Evolutionary conservation across 2,888 invertebrate species (phyloP), one percentile per base, ranked within the genome.

Genomic region (Meiosimyza decipiens): DNA sequence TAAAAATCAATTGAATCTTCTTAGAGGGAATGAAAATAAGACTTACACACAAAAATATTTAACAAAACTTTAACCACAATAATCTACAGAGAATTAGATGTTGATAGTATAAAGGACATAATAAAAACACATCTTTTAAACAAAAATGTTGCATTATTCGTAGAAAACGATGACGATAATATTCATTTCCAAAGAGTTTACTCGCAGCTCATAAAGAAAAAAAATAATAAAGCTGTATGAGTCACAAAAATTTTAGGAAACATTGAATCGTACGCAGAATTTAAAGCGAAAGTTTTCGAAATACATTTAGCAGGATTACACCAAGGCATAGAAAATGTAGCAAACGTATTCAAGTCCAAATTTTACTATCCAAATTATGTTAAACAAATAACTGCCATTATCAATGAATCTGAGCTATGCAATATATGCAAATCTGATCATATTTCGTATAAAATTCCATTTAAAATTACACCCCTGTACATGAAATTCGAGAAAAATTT

Each of bases 341-440:
- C 55, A 6, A 71, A 69, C 3, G n/a, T 47, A 50, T 74, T 74
- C 50, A 67, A 50, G 33, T 52, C 49, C 6, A 59, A 60, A 54
- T 72, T 71, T 40, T 74, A 73, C 62, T 75, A 73, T 6, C 73
- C 72, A 2, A 73, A 73, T n/a, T 77, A 74, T 51, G 51, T 73
- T 12, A 71, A 57, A 33, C 70, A 76, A 71, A 72, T 74, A 12
- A 50, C 71, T 22, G 70, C 68, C 16, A 75, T 76, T 52, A 72
- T 74, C 15, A 74, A 72, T 50, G 57, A 50, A 9, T 76, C 73
- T 51, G 75, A 75, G 60, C 40, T 76, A 16, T 76, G 77, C 33
- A 76, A 74, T 22, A 18, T 16, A 1, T 76, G 71, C 49, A 77
- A 77, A 66, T 54, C 22, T n/a, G 74, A 77, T 47, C 74, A 75